Evolutionary conservation across 2,797 vertebrate species (phyloP), one percentile per base, ranked within the genome.

Genomic region (Lacerta bilineata): DNA sequence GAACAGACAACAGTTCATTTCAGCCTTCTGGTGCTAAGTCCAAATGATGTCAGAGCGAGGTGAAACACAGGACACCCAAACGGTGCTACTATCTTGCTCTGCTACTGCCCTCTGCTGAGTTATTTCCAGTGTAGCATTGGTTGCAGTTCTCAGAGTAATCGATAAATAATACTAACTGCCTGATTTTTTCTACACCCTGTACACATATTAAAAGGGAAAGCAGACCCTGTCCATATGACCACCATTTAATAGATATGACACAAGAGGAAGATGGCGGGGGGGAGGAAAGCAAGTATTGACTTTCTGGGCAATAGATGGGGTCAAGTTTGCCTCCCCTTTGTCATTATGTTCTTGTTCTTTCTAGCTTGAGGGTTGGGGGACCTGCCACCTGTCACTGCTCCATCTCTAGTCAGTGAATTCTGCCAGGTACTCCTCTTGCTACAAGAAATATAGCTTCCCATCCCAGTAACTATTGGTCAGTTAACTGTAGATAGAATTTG

Each of bases 91-190:
- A 55, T 80, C 8, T 64, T 87, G 4, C 61, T 90, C 75, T 91
- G 61, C 87, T 75, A 11, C 0, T 18, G 2, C 36, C 93, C 72
- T 89, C 84, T 86, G 8, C 15, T 90, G 69, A n/a, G 59, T 10
- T 2, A 50, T 81, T 72, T 20, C 59, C 90, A 80, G 83, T 92
- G 91, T 4, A 66, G 80, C 64, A 77, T 1, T 8, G 5, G 0
- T 0, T 81, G 81, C 83, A n/a, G 1, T 43, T 88, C 79, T 33
- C 4, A 23, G 83, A 80, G 87, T 61, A 66, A 59, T n/a, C 3
- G 13, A 64, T 64, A 18, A 64, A 64, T 64, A 18, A 64, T 64
- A 64, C 7, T 7, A 23, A 2, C 5, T 23, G 61, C 4, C 15
- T 74, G 18, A 3, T 18, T 7, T 20, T 33, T 20, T 36, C 78